Conservation (phyloP, 2,888 invertebrate genomes). For the Stictocephala bisonia region DNA sequence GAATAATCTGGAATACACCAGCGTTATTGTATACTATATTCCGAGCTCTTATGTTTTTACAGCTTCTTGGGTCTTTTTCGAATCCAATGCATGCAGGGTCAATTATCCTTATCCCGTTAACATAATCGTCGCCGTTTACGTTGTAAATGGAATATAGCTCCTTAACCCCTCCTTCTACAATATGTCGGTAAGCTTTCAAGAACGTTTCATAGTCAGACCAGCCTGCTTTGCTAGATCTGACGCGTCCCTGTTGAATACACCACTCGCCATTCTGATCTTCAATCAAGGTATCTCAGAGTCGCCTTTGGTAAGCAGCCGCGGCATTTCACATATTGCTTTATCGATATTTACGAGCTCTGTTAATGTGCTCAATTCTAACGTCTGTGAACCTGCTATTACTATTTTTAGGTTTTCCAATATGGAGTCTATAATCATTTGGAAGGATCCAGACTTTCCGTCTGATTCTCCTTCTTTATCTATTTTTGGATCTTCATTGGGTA, state of each 20-base stretch:
- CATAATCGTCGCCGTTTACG: background rate
- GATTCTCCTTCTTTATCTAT: background rate
- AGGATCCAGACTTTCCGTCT: background rate
- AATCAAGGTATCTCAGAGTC: background rate
- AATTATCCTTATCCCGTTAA: background rate
- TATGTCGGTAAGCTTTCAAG: background rate
- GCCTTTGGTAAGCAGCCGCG: background rate
- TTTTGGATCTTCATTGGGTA: background rate
- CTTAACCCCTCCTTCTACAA: conserved; percentile 3
- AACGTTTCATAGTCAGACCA: background rate
- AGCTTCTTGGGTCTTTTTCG: background rate
- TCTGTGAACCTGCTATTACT: background rate
- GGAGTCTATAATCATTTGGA: background rate
- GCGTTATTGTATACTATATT: background rate
- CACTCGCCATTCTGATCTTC: background rate
- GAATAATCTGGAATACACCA: background rate
- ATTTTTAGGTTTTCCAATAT: background rate
- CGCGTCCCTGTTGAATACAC: background rate
- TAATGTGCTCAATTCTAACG: background rate
- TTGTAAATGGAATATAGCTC: background rate
- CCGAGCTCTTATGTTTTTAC: background rate
- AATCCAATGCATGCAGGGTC: background rate
- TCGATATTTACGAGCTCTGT: background rate
- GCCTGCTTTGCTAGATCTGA: background rate
- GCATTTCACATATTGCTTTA: background rate